Evolutionary conservation across 1,140 invertebrate genomes (phyloP), one percentile per base, ranked within the genome.

Genomic region (Wasmannia auropunctata): DNA sequence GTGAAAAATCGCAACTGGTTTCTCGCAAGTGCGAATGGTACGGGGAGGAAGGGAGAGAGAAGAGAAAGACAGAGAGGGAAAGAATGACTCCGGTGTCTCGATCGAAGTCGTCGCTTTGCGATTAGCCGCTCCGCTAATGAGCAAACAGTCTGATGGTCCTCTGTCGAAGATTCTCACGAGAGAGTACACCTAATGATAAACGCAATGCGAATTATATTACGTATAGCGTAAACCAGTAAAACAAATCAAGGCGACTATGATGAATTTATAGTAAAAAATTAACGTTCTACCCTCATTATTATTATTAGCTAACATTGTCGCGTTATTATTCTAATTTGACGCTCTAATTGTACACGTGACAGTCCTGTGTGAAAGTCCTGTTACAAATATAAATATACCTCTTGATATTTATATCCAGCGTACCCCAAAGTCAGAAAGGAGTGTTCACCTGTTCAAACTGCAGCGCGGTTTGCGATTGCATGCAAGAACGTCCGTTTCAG

Each of bases 1-100:
- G 76, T 88, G 87, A 91, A 91, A 91, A 91, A 90, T 90, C 90
- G 75, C 79, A 85, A 91, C 90, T 91, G 90, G 90, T 91, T 91
- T 88, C 84, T 76, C 80, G 81, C 58, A 46, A 60, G 65, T 60
- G 54, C 76, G 85, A 60, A 67, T 46, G 60, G 75, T 58, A 28
- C 2, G 22, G 22, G 28, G 56, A 14, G 46, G 28, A 34, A 11
- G 34, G 51, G 83, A 49, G 37, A 65, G 74, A 25, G 54, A 37
- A 63, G 34, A 25, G 46, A 49, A 58, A 60, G n/a, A 76, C 19
- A 19, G 56, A 51, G 10, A 51, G 22, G 28, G 14, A 31, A 60
- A 25, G 37, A 58, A 40, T 25, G 34, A 19, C 40, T n/a, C 19
- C 11, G 25, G 11, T 28, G 63, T 77, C 34, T 62, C 72, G 43